phyloP scores from a whole-genome alignment of 2,113 vertebrate genomes.

The Prinia subflava region DNA sequence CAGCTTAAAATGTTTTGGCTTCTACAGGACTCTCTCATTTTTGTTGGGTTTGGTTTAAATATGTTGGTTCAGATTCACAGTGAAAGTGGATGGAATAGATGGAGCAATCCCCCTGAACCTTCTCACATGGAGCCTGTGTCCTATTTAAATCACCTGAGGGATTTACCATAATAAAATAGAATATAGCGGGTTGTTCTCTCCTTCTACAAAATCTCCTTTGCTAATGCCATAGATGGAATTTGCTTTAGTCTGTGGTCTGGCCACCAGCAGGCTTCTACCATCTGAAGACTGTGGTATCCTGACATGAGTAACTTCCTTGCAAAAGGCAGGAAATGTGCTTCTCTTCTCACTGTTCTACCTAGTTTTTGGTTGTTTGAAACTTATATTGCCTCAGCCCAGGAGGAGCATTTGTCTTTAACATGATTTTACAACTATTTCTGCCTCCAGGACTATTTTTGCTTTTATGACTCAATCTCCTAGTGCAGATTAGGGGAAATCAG shows the following conservation, averaged over 20 bases:
- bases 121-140: background rate
- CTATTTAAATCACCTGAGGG: background rate
- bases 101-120: accelerated
- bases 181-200: background rate
- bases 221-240: background rate
- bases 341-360: background rate
- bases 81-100: background rate
- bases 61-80: background rate
- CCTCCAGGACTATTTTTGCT: background rate
- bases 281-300: background rate
- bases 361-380: background rate
- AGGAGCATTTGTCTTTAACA: background rate
- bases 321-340: background rate
- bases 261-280: background rate
- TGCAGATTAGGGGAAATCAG: background rate
- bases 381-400: background rate
- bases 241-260: background rate
- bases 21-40: background rate
- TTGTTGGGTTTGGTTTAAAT: background rate
- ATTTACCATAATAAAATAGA: background rate
- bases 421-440: background rate
- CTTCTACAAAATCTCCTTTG: background rate
- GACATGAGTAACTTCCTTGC: background rate
- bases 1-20: background rate
- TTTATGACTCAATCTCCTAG: background rate